A percentile compares a stretch with the other conserved stretches of the same genome.
Evolutionary conservation across 2,797 vertebrate genomes (phyloP).

Genomic region (Phrynocephalus vlangalii): DNA sequence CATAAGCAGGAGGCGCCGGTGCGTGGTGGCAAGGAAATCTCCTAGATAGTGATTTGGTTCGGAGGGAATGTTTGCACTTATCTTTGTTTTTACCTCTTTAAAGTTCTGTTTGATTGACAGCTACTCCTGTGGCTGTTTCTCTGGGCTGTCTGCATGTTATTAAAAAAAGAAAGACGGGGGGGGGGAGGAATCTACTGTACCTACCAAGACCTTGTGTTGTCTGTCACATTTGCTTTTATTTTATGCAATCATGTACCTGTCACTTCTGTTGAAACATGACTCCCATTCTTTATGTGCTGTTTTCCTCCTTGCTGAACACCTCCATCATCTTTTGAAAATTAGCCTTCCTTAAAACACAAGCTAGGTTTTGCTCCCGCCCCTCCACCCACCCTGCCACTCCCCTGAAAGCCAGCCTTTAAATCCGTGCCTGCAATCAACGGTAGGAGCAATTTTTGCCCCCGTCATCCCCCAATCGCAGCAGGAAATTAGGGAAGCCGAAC

Average conservation of each 20-base stretch:
- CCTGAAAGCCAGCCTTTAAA: slow-evolving; percentile 55
- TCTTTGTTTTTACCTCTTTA: slow-evolving; percentile 31
- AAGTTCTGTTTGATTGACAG: slow-evolving; percentile 51
- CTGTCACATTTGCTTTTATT: slow-evolving; percentile 63
- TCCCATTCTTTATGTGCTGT: slow-evolving; percentile 39
- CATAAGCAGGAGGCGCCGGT: fast-evolving
- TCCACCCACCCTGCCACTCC: background rate
- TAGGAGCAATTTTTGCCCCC: slow-evolving; percentile 64
- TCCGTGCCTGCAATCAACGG: slow-evolving; percentile 59
- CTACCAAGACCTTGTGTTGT: slow-evolving; percentile 57
- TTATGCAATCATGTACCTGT: slow-evolving; percentile 66
- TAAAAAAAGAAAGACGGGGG: background rate
- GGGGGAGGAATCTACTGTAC: slow-evolving; percentile 21
- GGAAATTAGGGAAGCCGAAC: slow-evolving; percentile 66
- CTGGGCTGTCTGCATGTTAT: slow-evolving; percentile 58
- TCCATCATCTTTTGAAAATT: slow-evolving; percentile 50
- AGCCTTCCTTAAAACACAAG: slow-evolving; percentile 54
- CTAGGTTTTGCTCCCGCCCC: background rate
- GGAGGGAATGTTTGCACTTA: slow-evolving; percentile 32
- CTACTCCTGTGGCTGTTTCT: slow-evolving; percentile 49
- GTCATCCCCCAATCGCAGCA: slow-evolving; percentile 55
- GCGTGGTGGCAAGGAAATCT: fast-evolving
- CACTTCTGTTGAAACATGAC: slow-evolving; percentile 43
- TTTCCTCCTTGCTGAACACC: slow-evolving; percentile 27
- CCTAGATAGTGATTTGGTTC: slow-evolving; percentile 19